These are phyloP conservation scores for Cydia fagiglandana DNA, from an alignment of 1,140 invertebrate genomes.

Conservation along the genomic window DNA sequence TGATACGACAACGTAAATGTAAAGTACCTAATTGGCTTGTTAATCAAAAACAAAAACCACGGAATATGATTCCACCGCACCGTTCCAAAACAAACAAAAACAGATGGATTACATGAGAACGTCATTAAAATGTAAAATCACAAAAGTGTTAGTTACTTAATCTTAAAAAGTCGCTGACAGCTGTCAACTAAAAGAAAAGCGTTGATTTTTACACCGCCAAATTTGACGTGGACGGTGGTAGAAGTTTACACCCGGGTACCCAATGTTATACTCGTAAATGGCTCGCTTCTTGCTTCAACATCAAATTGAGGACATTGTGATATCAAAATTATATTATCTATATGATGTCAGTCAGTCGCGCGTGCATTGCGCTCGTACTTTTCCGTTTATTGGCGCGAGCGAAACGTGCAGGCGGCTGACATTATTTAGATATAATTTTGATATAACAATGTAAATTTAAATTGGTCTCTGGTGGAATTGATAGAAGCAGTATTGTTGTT, in stretches of 20 bases:
- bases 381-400: too few species aligned
- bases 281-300: too few species aligned
- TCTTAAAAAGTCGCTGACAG: background rate
- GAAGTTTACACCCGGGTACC: too few species aligned
- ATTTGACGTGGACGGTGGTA: background rate
- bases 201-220: background rate
- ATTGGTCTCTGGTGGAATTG: background rate
- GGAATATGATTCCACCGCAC: background rate
- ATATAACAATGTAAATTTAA: too few species aligned
- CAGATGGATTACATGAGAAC: background rate
- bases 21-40: background rate
- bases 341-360: too few species aligned
- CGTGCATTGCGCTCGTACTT: too few species aligned
- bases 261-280: too few species aligned
- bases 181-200: background rate
- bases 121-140: background rate
- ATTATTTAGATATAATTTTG: too few species aligned
- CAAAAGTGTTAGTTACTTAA: background rate
- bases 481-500: background rate
- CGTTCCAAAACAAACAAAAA: constrained; percentile 1
- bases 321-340: too few species aligned
- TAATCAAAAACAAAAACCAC: background rate
- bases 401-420: too few species aligned
- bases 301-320: too few species aligned
- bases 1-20: background rate